Conservation (phyloP, 2,113 vertebrate genomes). For the Chaetops frenatus region DNA sequence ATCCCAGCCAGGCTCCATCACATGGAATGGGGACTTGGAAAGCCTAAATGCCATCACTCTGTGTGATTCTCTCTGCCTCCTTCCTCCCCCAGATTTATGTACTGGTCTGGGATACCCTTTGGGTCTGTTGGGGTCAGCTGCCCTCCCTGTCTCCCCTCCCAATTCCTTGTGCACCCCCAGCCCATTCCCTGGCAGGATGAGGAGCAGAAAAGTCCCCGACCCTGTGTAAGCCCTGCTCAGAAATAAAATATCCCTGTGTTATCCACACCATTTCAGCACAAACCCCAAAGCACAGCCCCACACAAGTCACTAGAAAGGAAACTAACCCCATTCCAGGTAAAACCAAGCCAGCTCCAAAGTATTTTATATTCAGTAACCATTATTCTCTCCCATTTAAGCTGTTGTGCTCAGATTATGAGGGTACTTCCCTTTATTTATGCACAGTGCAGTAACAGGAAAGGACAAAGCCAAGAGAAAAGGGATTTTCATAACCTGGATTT, state of each 20-base stretch:
- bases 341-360: background rate
- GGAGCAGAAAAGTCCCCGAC: background rate
- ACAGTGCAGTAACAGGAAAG: background rate
- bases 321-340: background rate
- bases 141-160: background rate
- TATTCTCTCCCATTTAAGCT: background rate
- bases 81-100: background rate
- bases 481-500: background rate
- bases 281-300: background rate
- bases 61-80: background rate
- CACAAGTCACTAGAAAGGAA: rapidly evolving
- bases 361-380: background rate
- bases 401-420: background rate
- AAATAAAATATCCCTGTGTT: background rate
- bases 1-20: background rate
- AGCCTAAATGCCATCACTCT: background rate
- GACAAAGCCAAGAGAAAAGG: background rate
- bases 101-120: background rate
- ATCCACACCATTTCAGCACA: background rate
- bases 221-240: background rate
- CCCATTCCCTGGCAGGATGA: background rate
- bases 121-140: background rate
- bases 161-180: background rate
- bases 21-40: background rate
- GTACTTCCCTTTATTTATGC: background rate